Base-by-base conservation (phyloP, 2,113 vertebrate species). In the Taurulus bubalis region DNA sequence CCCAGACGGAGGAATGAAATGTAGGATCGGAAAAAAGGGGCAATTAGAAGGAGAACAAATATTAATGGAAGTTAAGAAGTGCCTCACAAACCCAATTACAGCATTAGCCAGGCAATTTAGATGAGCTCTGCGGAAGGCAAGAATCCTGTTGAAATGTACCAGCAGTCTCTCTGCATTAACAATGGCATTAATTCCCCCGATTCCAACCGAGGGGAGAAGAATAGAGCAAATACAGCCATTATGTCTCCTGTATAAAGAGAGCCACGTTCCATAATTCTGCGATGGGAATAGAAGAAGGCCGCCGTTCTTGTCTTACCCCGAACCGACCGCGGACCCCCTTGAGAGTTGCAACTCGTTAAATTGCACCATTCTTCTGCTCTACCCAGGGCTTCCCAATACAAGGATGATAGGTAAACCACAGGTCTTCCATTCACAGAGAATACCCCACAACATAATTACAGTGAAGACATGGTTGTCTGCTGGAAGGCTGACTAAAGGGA, bases 81-180 rank as follows among this genome's bases (percentile, higher is more conserved):
- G 94, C 95, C 94, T 96, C 94, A 95, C 93, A 95, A 96, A 94
- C 95, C 95, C 94, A 95, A 96, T 96, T 96, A 96, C 93, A 92
- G 96, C 95, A 95, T 96, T 95, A 95, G 95, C 94, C 93, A 93
- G 92, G 93, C 95, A 95, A 95, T 95, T 97, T 95, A 96, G 96
- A 95, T 95, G 95, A 95, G 86, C 81, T 85, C 94, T 89, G 95
- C 83, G 66, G 84, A 74, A 85, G 82, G 65, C 36, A 58, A 94
- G 94, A 95, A 94, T 95, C 91, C 92, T 62, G 87, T 94, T 95
- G 96, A 95, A 96, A 96, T 95, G 96, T 95, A 94, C 90, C 92
- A 90, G 92, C 91, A 90, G 95, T 95, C 94, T 95, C 91, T 83
- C 65, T 82, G 88, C 89, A 90, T 92, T 94, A 93, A 92, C 91